These are phyloP conservation scores for Lagodon rhomboides DNA, from an alignment of 2,797 vertebrate species.

Conservation along the genomic window DNA sequence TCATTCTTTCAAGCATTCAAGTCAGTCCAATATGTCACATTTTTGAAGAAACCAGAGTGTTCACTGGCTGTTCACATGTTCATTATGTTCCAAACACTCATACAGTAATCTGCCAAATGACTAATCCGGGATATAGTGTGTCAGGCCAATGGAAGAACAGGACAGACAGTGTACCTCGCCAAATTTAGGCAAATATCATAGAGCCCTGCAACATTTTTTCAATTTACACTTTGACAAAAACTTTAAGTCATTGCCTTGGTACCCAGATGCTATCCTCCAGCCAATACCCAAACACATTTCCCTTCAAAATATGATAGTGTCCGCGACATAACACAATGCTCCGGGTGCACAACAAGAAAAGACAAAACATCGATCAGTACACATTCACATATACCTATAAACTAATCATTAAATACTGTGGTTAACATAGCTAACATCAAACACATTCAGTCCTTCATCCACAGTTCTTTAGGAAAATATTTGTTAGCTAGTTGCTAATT, in stretches of 20 bases:
- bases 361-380: background rate
- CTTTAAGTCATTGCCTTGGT: background rate
- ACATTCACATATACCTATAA: background rate
- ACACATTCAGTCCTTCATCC: too few relatives aligned
- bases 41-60: background rate
- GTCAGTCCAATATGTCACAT: background rate
- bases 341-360: too few relatives aligned
- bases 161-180: background rate
- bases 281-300: too few relatives aligned
- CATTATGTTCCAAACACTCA: slow-evolving; percentile 7
- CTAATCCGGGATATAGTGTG: background rate
- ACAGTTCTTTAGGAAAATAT: background rate
- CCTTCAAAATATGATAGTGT: too few relatives aligned
- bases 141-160: background rate
- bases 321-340: too few relatives aligned
- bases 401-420: background rate
- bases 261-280: too few relatives aligned
- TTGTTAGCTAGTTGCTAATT: background rate
- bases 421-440: background rate
- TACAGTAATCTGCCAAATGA: slow-evolving; percentile 8
- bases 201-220: too few relatives aligned
- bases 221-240: background rate
- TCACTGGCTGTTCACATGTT: background rate
- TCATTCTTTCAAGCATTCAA: background rate
- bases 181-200: background rate